Base-by-base conservation (phyloP, 1,140 invertebrate genomes). In the Euglossa dilemma region DNA sequence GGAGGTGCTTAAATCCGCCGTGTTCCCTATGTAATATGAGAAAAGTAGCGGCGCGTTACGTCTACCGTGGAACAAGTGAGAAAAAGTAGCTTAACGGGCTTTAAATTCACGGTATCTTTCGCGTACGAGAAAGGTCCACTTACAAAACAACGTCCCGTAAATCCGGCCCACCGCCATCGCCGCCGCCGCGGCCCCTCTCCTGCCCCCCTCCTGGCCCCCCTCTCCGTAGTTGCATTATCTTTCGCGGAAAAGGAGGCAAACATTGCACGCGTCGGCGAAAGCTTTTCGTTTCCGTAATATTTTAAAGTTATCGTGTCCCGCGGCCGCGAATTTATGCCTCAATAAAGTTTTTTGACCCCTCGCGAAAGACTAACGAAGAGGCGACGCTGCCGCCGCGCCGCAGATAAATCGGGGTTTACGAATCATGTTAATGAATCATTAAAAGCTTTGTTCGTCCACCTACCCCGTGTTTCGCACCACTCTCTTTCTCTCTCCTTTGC, bases 251-350 rank as follows among this genome's bases (percentile, higher is more conserved):
- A 93, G 92, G 88, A 92, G 92, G 91, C 91, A 91, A 91, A 87
- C 82, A 89, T 85, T 90, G 89, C 87, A 89, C 91, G 91, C 87
- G 87, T 89, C 90, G 91, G 88, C 91, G 91, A 92, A 92, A 92
- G 92, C 92, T 93, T 93, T 93, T 91, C 93, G 93, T 94, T 94
- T 93, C 92, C 92, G 93, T 92, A 92, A 94, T 94, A 94, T 92
- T 94, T 94, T 94, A 92, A 90, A 92, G 92, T 92, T 94, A 94
- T 94, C 93, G 89, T 90, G 91, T 92, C 92, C 91, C 87, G 28
- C 83, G 89, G 90, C 56, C 36, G 43, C 90, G 92, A 92, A 93
- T 93, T 92, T 93, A 93, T 93, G 86, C 91, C 87, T 83, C 86
- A 90, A 91, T 92, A 93, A 93, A 92, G 89, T 91, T 92, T 91